Conservation (phyloP, 1,140 invertebrate species). For the Plodia interpunctella region DNA sequence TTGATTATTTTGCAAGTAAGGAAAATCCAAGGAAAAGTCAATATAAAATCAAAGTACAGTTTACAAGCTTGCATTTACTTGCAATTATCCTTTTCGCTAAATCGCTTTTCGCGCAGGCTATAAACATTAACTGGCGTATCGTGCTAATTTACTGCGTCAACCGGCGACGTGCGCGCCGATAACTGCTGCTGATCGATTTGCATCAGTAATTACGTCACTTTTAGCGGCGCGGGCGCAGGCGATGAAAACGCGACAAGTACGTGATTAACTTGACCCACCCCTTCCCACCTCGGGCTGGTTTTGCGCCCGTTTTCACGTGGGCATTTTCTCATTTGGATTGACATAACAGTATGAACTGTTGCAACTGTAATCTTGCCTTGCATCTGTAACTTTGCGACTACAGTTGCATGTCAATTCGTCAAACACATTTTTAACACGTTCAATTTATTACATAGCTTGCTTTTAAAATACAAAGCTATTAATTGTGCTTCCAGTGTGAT, state of each 20-base stretch:
- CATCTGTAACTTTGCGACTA: too few relatives aligned
- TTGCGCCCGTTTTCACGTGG: not conserved
- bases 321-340: too few relatives aligned
- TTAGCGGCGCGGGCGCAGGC: slow-evolving; percentile 66
- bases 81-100: slow-evolving; percentile 56
- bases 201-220: slow-evolving; percentile 74
- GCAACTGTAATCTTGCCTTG: too few relatives aligned
- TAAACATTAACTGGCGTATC: slow-evolving; percentile 62
- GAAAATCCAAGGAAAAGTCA: not conserved
- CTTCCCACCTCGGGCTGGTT: slow-evolving; percentile 32
- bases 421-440: too few relatives aligned
- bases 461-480: too few relatives aligned
- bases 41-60: slow-evolving; percentile 9
- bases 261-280: slow-evolving; percentile 63
- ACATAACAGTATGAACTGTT: too few relatives aligned
- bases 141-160: slow-evolving; percentile 65
- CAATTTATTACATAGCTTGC: too few relatives aligned
- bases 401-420: too few relatives aligned
- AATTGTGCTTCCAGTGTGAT: too few relatives aligned
- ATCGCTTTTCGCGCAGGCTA: slow-evolving; percentile 45
- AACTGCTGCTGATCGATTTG: slow-evolving; percentile 71
- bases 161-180: slow-evolving; percentile 49
- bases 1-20: too few relatives aligned
- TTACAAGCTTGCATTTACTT: slow-evolving; percentile 6
- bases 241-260: slow-evolving; percentile 72